phyloP scores from a whole-genome alignment of 2,113 vertebrate genomes.

The Anolis carolinensis region DNA sequence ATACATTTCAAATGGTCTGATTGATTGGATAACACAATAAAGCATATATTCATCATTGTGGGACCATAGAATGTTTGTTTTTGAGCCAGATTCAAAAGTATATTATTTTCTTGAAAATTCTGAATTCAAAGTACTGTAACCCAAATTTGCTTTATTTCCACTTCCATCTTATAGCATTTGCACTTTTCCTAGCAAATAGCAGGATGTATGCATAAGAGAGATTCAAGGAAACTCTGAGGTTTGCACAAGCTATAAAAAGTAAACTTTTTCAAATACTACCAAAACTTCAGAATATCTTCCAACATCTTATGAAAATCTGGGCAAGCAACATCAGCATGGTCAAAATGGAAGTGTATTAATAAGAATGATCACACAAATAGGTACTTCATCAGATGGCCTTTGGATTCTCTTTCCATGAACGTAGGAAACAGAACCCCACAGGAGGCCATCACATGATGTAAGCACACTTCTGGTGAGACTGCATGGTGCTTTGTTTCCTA shows the following conservation, averaged over 20 bases:
- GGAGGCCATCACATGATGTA: no score
- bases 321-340: no score
- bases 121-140: background rate
- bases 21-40: background rate
- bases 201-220: background rate
- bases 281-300: background rate
- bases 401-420: no score
- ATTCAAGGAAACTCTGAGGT: background rate
- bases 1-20: background rate
- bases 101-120: background rate
- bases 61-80: background rate
- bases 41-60: background rate
- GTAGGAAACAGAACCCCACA: no score
- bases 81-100: background rate
- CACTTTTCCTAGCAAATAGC: background rate
- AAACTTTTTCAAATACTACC: background rate
- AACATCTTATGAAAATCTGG: no score
- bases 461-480: no score
- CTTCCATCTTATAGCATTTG: background rate
- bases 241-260: background rate
- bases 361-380: no score
- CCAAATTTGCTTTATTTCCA: background rate
- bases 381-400: no score
- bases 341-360: no score
- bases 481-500: no score